Evolutionary conservation across 2,888 invertebrate species (phyloP).

Genomic region (Chydorus sphaericus): DNA sequence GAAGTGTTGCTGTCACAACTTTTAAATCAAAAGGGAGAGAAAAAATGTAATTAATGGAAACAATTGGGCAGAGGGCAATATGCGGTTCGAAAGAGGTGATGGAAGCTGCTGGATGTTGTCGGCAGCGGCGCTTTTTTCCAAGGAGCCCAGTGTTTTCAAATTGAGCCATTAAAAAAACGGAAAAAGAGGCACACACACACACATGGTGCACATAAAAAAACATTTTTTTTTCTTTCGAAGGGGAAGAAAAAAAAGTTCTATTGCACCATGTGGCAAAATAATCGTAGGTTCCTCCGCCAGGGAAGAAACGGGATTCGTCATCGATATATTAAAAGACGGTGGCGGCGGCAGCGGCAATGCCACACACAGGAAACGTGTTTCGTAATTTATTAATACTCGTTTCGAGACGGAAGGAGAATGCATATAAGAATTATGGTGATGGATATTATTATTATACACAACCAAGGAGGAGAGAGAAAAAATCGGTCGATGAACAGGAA

Average conservation of each 20-base stretch:
- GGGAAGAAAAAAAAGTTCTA: no score
- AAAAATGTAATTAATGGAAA: not conserved
- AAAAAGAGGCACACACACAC: not conserved
- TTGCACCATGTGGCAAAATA: no score
- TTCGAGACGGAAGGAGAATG: not conserved
- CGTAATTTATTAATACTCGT: not conserved
- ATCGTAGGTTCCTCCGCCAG: not conserved
- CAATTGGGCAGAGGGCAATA: not conserved
- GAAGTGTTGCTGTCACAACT: no score
- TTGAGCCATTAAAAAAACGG: constrained; percentile 1
- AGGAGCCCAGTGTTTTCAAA: not conserved
- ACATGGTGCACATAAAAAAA: no score
- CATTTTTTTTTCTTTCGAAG: no score
- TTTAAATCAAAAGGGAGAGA: not conserved
- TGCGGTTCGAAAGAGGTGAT: not conserved
- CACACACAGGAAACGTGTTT: no score
- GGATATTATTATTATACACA: not conserved
- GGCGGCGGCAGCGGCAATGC: not conserved
- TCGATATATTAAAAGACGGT: no score
- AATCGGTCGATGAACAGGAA: not conserved
- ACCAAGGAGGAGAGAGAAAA: not conserved
- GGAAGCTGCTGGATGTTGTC: not conserved
- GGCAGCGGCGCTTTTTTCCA: no score
- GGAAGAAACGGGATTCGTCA: not conserved
- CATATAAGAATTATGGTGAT: not conserved